These are phyloP conservation scores for Perdita meconis DNA, from an alignment of 2,888 invertebrate species.

Conservation along the genomic window DNA sequence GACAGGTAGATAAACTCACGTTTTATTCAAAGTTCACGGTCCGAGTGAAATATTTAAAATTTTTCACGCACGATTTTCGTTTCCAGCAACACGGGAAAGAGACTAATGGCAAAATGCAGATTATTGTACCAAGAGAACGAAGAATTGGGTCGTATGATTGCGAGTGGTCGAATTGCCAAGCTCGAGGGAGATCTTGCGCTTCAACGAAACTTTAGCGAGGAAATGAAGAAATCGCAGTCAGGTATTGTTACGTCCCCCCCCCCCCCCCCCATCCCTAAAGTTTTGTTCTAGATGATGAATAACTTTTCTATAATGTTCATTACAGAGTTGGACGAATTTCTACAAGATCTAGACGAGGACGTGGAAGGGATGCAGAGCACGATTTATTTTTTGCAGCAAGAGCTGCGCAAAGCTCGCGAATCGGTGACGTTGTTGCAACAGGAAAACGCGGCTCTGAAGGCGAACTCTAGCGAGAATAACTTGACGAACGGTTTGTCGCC, in stretches of 20 bases:
- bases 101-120: constrained; percentile 98
- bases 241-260: constrained; percentile 85
- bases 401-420: constrained; percentile 93
- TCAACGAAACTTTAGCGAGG: constrained; percentile 97
- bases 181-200: constrained; percentile 97
- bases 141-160: constrained; percentile 97
- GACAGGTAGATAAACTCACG: constrained; percentile 88
- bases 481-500: constrained; percentile 81
- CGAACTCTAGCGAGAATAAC: constrained; percentile 72
- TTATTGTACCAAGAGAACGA: constrained; percentile 98
- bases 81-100: constrained; percentile 95
- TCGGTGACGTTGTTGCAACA: constrained; percentile 88
- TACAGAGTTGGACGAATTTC: constrained; percentile 95
- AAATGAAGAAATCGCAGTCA: constrained; percentile 98
- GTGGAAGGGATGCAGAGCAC: constrained; percentile 99
- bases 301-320: neutral
- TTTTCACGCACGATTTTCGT: constrained; percentile 19
- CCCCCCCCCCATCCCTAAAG: too few species aligned
- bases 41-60: constrained; percentile 35
- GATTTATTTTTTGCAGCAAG: constrained; percentile 96
- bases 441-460: constrained; percentile 84
- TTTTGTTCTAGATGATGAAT: constrained; percentile 4
- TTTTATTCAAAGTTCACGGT: constrained; percentile 73
- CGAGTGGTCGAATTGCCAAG: constrained; percentile 97
- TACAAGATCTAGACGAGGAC: constrained; percentile 98